Evolutionary conservation across 2,797 vertebrate genomes (phyloP), one percentile per base, ranked within the genome.

Genomic region (Adrianichthys oophorus): DNA sequence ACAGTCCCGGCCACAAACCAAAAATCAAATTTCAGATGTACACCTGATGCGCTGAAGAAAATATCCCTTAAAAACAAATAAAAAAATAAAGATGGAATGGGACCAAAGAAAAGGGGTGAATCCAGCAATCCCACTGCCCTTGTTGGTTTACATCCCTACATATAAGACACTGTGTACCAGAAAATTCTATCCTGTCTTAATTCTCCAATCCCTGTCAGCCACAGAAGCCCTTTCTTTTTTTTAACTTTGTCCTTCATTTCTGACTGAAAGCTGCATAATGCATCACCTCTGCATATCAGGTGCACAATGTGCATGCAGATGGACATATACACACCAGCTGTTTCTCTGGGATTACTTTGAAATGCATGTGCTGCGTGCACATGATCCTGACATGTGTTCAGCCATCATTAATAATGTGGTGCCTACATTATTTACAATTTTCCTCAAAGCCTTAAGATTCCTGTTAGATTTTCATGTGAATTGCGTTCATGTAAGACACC

Each of bases 391-490:
- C 19, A 5, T 24, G 54, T 66, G 68, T 60, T 7, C 14, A 58
- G 58, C 64, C 59, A 43, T 74, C 63, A 79, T 83, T 86, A 84
- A 85, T 85, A 82, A 82, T 57, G 48, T 68, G 76, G 70, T 75
- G 59, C 58, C 68, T 85, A 63, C 67, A 83, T 84, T 83, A 85
- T 82, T 85, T 85, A 79, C 26, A 84, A 68, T 74, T 65, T 84
- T 77, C 74, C 68, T 73, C 48, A 57, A 59, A 46, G 52, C 62
- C 15, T 79, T 63, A 67, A 70, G 76, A 83, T 82, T 74, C 54
- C 72, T 78, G 74, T 81, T 80, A 58, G 73, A 82, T 85, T 77
- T 70, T 64, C 50, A 4, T 72, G 49, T 62, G 64, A 52, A 59
- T 74, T 56, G 56, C 70, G 58, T 37, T 61, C 76, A 58, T 62